Conservation (phyloP, 2,113 vertebrate genomes). For the Orthonyx spaldingii region DNA sequence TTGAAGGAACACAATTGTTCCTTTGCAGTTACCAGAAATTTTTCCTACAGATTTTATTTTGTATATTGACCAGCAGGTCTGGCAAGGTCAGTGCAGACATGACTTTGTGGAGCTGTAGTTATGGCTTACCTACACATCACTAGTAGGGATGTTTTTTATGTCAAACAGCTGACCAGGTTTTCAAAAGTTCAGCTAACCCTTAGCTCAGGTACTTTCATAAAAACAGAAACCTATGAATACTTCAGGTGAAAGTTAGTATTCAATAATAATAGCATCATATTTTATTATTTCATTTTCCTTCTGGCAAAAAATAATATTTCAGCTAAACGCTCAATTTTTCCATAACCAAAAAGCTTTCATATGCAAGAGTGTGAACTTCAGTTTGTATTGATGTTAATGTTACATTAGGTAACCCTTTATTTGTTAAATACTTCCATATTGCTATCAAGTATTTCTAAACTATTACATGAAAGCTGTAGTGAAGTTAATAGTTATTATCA, state of each 20-base stretch:
- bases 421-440: not conserved
- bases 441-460: not conserved
- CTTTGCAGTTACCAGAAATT: not conserved
- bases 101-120: not conserved
- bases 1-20: not conserved
- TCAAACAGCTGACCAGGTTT: not conserved
- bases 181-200: not conserved
- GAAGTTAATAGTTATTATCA: not conserved
- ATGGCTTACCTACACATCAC: not conserved
- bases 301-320: not conserved
- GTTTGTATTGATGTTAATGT: not conserved
- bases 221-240: not conserved
- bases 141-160: not conserved
- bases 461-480: not conserved
- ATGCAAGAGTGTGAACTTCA: not conserved
- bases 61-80: not conserved
- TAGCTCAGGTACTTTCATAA: not conserved
- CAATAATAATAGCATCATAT: not conserved
- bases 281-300: not conserved
- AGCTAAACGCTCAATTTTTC: not conserved
- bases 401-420: not conserved
- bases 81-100: not conserved
- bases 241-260: not conserved
- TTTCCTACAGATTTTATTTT: not conserved
- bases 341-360: not conserved